A percentile compares a stretch with the other conserved stretches of the same genome.
phyloP scores from a whole-genome alignment of 2,113 vertebrate species.

The Todiramphus saurophagus region DNA sequence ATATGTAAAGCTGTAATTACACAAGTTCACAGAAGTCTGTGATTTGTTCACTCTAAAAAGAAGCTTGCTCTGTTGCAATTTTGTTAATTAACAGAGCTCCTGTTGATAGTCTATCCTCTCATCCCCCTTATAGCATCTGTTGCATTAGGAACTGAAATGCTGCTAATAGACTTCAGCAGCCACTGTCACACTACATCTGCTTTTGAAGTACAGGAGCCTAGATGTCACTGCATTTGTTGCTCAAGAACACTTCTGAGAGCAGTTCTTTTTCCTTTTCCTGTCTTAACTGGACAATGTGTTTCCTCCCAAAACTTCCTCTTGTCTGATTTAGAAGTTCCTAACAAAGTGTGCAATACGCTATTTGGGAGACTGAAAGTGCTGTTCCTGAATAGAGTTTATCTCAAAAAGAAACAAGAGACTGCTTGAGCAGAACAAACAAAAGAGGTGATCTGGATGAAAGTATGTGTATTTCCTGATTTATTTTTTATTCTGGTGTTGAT shows the following conservation, averaged over 20 bases:
- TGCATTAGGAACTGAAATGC: background rate
- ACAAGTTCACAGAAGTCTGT: background rate
- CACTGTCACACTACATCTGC: background rate
- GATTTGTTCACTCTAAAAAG: background rate
- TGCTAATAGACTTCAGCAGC: background rate
- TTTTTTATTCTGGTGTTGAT: background rate
- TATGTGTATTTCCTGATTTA: background rate
- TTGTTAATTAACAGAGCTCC: background rate
- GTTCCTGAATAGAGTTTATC: background rate
- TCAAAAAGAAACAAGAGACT: background rate
- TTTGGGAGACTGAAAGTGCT: background rate
- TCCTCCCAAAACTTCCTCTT: background rate
- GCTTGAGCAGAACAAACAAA: accelerated
- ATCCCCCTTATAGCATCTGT: background rate
- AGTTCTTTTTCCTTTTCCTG: background rate
- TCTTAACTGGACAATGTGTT: background rate
- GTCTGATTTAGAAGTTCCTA: background rate
- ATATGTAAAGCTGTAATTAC: background rate
- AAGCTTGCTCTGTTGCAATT: background rate
- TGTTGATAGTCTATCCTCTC: background rate
- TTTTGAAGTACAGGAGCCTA: background rate
- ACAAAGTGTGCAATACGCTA: background rate
- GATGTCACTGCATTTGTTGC: background rate
- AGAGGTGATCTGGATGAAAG: background rate
- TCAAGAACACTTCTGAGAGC: background rate